These are phyloP conservation scores for Helostoma temminkii DNA, from an alignment of 2,797 vertebrate genomes.

Conservation along the genomic window DNA sequence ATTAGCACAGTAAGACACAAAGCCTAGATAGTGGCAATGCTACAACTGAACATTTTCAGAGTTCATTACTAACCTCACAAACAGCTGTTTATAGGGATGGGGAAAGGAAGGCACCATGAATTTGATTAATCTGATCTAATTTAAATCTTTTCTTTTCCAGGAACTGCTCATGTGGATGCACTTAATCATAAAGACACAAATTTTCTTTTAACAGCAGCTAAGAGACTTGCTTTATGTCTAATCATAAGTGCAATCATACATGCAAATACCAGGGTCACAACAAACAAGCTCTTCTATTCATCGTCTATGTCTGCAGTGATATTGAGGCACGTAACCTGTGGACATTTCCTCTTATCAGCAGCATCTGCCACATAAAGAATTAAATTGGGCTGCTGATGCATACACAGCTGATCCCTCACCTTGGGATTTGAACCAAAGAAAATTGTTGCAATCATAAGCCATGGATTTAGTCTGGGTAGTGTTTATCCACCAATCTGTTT, in stretches of 20 bases:
- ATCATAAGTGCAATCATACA: slow-evolving; percentile 22
- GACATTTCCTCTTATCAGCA: slow-evolving; percentile 33
- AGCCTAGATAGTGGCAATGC: too few species aligned
- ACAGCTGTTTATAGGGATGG: too few species aligned
- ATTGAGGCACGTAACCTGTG: slow-evolving; percentile 27
- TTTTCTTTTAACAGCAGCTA: slow-evolving; percentile 34
- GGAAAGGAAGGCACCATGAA: slow-evolving; percentile 52
- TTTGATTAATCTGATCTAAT: slow-evolving; percentile 43
- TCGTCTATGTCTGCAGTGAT: too few species aligned
- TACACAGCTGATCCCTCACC: slow-evolving; percentile 64
- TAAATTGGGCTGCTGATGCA: slow-evolving; percentile 56
- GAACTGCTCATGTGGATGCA: slow-evolving; percentile 28
- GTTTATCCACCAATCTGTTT: slow-evolving; percentile 66
- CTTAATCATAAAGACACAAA: slow-evolving; percentile 37
- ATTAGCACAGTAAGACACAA: too few species aligned
- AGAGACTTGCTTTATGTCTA: slow-evolving; percentile 26
- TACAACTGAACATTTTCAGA: too few species aligned
- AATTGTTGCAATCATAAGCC: slow-evolving; percentile 43
- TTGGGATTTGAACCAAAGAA: slow-evolving; percentile 54
- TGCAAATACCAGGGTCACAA: slow-evolving; percentile 8
- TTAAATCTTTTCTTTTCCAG: slow-evolving; percentile 21
- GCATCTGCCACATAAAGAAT: slow-evolving; percentile 53
- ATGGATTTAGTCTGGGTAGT: slow-evolving; percentile 55
- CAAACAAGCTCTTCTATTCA: slow-evolving; percentile 18
- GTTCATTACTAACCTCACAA: too few species aligned